phyloP scores from a whole-genome alignment of 2,888 invertebrate species.

The Creontiades dilutus region DNA sequence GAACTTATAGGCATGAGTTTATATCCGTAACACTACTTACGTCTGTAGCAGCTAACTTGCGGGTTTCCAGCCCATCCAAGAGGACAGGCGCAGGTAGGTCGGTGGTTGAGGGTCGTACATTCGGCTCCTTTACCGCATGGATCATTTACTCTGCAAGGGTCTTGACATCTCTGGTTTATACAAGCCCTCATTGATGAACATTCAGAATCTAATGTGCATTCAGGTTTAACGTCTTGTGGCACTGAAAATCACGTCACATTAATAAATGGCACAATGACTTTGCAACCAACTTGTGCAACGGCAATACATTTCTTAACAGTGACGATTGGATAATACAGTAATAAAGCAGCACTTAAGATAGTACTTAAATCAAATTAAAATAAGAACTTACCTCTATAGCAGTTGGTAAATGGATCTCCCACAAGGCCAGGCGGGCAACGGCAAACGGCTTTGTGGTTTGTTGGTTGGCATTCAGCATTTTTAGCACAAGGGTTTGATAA shows the following conservation, averaged over 20 bases:
- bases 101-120: slow-evolving; percentile 87
- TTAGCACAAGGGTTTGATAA: slow-evolving; percentile 86
- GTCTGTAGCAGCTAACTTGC: slow-evolving; percentile 90
- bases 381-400: slow-evolving; percentile 80
- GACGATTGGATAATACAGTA: too few species aligned
- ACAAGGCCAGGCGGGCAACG: slow-evolving; percentile 86
- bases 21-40: slow-evolving; percentile 81
- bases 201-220: slow-evolving; percentile 87
- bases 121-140: slow-evolving; percentile 90
- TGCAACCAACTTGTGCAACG: too few species aligned
- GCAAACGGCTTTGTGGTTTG: slow-evolving; percentile 88
- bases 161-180: slow-evolving; percentile 87
- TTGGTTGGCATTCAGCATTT: slow-evolving; percentile 88
- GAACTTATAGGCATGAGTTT: too few species aligned
- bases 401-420: slow-evolving; percentile 91
- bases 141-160: slow-evolving; percentile 87
- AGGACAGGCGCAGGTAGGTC: slow-evolving; percentile 91
- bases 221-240: slow-evolving; percentile 79
- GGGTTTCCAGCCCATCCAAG: slow-evolving; percentile 93
- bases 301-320: too few species aligned
- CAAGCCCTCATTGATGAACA: slow-evolving; percentile 90
- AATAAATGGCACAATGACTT: too few species aligned
- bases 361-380: not conserved
- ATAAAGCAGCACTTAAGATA: too few species aligned
- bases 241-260: slow-evolving; percentile 11